phyloP scores from a whole-genome alignment of 2,888 invertebrate species.

The Drosophila peninsularis region DNA sequence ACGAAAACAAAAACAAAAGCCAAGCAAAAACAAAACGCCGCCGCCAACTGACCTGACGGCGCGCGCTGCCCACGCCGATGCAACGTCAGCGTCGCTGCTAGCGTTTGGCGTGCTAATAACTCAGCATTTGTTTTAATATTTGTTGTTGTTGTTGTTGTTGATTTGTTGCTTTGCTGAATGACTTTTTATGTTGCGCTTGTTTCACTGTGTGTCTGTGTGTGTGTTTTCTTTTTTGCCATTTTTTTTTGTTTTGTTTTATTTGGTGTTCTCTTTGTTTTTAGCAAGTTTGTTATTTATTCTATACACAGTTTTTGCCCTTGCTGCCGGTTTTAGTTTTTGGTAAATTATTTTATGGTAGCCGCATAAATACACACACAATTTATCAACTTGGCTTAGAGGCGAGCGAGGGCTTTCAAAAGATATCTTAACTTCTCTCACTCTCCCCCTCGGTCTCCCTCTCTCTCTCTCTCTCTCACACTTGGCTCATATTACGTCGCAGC shows the following conservation, averaged over 20 bases:
- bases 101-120: slow-evolving; percentile 68
- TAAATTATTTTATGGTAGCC: slow-evolving; percentile 76
- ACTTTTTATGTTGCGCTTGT: slow-evolving; percentile 37
- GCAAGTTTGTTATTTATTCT: slow-evolving; percentile 49
- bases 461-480: background rate
- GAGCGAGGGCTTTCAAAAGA: slow-evolving; percentile 14
- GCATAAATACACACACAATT: slow-evolving; percentile 73
- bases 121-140: slow-evolving; percentile 68
- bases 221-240: slow-evolving; percentile 9
- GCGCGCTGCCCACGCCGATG: slow-evolving; percentile 14
- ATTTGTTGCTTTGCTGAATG: slow-evolving; percentile 34
- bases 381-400: slow-evolving; percentile 69
- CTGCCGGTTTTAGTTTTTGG: slow-evolving; percentile 67
- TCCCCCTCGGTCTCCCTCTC: background rate
- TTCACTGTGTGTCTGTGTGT: slow-evolving; percentile 8
- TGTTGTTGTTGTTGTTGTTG: slow-evolving; percentile 16
- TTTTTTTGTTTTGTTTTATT: slow-evolving; percentile 29
- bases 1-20: slow-evolving; percentile 45
- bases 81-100: slow-evolving; percentile 14
- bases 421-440: background rate
- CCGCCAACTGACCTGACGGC: slow-evolving; percentile 5
- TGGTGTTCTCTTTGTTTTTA: slow-evolving; percentile 24
- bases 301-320: slow-evolving; percentile 46
- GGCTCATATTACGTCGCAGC: slow-evolving; percentile 33
- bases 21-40: slow-evolving; percentile 21